Percentiles rank a stretch among this genome's conserved stretches.
Evolutionary conservation across 1,140 invertebrate species (phyloP).

Genomic region (Neuroterus valhalla): DNA sequence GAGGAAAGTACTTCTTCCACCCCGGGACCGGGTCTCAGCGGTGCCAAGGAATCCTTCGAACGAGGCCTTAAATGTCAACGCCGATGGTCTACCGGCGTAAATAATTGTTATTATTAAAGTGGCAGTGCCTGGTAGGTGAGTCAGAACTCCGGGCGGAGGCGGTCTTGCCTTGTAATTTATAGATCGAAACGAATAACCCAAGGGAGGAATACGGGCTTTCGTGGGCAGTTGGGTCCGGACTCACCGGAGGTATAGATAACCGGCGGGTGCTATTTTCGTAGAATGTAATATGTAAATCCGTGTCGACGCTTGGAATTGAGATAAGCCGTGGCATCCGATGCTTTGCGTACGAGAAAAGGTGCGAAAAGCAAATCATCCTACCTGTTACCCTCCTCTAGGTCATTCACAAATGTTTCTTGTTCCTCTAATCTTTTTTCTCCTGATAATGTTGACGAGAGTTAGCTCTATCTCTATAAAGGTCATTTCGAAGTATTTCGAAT

Average conservation of each 20-base stretch:
- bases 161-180: conserved; percentile 69
- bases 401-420: background rate
- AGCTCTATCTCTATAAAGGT: too few relatives aligned
- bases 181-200: conserved; percentile 65
- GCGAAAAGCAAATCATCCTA: conserved; percentile 11
- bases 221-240: conserved; percentile 29
- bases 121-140: conserved; percentile 48
- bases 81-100: conserved; percentile 65
- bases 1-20: conserved; percentile 15
- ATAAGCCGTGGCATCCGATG: conserved; percentile 47
- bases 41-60: conserved; percentile 43
- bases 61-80: conserved; percentile 70
- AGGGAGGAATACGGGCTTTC: conserved; percentile 47
- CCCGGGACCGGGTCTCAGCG: conserved; percentile 24
- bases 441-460: too few relatives aligned
- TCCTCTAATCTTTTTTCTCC: too few relatives aligned
- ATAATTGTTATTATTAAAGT: conserved; percentile 72
- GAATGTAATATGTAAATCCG: conserved; percentile 63
- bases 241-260: conserved; percentile 38
- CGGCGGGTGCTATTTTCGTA: conserved; percentile 55
- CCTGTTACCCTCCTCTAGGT: background rate
- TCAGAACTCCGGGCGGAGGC: conserved; percentile 50
- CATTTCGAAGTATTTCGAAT: too few relatives aligned
- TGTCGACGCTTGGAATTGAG: conserved; percentile 52
- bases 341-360: background rate